Evolutionary conservation across 92 coral and sea anemone genomes (phyloP), one percentile per base, ranked within the genome.

Genomic region (Metridium senile): DNA sequence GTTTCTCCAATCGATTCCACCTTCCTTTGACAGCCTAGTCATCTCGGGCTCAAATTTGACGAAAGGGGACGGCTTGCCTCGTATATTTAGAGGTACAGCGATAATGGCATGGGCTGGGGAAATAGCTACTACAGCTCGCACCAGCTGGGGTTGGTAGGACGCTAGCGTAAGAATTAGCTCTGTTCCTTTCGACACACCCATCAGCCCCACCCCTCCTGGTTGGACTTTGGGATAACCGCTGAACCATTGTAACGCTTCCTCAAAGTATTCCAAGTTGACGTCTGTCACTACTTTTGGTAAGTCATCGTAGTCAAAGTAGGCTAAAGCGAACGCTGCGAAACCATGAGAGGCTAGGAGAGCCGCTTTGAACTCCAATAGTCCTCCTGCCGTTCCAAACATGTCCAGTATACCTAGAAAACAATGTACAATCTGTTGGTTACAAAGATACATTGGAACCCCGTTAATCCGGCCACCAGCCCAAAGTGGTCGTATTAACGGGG

Each of bases 261-360:
- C 89, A 33, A 91, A 89, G 89, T 91, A 91, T 45, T 79, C 87
- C 35, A 91, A 53, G 17, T 80, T 85, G 16, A 89, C 26, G 26
- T 84, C 86, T 0, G 86, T 80, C 29, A 82, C 47, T 22, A 74
- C 76, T 73, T 63, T 81, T 7, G 97, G 93, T 2, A 91, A 84
- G 21, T 91, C 93, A 11, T 87, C 90, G 45, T 70, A 72, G 43
- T 80, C 89, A 58, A 85, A 91, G 84, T 75, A 91, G 16, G 97
- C 93, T 18, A 91, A 67, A 0, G 97, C 90, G 6, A 91, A 34
- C 10, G 87, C 77, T 3, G 87, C 93, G 30, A 85, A 91, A 20
- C 97, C 97, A 73, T 74, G 90, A 0, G 97, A 91, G 9, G 97
- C 97, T 21, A 91, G 76, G 1, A 91, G 86, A 19, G 97, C 79